Evolutionary conservation across 2,797 vertebrate genomes (phyloP).

Genomic region (Enteromius anoplus): DNA sequence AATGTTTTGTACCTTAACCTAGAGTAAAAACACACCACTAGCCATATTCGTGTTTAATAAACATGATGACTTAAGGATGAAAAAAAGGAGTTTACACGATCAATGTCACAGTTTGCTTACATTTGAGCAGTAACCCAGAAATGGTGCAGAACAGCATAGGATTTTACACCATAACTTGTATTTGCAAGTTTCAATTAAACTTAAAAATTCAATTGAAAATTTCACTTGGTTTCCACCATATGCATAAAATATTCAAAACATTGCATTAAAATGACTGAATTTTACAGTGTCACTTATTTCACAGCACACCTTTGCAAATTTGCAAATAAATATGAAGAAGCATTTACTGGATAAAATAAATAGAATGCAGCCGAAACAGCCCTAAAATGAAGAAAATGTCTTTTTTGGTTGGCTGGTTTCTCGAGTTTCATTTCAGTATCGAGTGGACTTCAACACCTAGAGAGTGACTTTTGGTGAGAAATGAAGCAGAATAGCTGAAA

Average conservation of each 20-base stretch:
- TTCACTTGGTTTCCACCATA: background rate
- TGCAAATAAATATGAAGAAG: background rate
- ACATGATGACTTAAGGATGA: background rate
- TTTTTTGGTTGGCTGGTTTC: background rate
- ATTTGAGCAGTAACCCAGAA: background rate
- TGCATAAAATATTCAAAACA: background rate
- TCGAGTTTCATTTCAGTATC: conserved; percentile 25
- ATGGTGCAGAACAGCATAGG: background rate
- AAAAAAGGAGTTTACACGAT: background rate
- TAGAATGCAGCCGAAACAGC: background rate
- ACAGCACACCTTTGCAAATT: background rate
- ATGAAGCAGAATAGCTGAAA: conserved; percentile 43
- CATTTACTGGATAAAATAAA: background rate
- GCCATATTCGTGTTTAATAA: background rate
- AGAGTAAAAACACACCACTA: background rate
- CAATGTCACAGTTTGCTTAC: background rate
- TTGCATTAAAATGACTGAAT: background rate
- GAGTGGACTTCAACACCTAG: background rate
- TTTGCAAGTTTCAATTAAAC: background rate
- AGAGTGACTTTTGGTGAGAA: conserved; percentile 29
- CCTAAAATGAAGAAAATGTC: background rate
- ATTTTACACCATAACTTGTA: background rate
- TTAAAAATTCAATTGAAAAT: no score
- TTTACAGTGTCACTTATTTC: background rate
- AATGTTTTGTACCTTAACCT: background rate